Evolutionary conservation across 2,113 vertebrate genomes (phyloP).

Genomic region (Xiphorhynchus elegans): DNA sequence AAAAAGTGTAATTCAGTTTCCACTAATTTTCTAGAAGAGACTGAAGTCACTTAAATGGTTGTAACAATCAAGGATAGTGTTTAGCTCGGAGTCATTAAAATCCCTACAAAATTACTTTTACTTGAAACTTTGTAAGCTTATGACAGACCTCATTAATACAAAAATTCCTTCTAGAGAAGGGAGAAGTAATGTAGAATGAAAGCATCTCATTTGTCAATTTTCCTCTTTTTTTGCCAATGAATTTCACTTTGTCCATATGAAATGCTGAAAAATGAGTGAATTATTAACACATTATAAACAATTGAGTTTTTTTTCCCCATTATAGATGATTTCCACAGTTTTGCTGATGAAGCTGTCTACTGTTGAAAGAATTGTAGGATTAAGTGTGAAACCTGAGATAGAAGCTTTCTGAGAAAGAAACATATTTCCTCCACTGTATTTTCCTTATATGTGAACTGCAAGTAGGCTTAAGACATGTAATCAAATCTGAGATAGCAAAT

Average conservation of each 20-base stretch:
- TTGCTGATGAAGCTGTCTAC: background rate
- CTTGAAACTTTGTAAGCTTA: background rate
- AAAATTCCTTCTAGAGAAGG: background rate
- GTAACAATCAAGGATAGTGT: background rate
- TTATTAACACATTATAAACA: background rate
- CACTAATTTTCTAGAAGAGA: background rate
- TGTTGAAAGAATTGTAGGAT: background rate
- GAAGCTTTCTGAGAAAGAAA: background rate
- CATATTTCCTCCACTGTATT: background rate
- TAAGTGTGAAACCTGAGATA: background rate
- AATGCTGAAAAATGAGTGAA: background rate
- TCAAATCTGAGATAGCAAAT: background rate
- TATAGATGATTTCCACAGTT: background rate
- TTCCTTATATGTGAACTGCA: background rate
- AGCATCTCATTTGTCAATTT: background rate
- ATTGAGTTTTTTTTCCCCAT: fast-evolving
- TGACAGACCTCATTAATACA: background rate
- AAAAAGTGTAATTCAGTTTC: background rate
- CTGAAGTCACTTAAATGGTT: background rate
- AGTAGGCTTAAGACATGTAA: background rate
- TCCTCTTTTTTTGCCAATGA: background rate
- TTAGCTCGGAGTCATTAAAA: background rate
- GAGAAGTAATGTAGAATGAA: background rate
- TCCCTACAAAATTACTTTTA: background rate
- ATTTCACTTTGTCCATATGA: background rate